These are phyloP conservation scores for Arremon brunneinucha DNA, from an alignment of 2,797 vertebrate genomes.

Conservation along the genomic window DNA sequence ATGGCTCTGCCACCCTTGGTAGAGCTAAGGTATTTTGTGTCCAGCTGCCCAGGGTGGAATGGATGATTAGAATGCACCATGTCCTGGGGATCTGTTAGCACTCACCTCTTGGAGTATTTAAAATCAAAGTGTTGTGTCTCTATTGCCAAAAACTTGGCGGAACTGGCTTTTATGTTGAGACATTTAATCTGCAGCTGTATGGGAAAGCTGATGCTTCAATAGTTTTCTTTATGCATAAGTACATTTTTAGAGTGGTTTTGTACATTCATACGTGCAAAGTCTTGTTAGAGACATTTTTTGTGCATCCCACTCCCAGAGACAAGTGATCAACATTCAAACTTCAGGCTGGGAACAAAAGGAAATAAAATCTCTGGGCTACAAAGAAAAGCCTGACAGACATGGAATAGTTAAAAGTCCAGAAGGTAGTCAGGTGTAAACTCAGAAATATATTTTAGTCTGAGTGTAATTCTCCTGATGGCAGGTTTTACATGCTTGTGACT, in stretches of 20 bases:
- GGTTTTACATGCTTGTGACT: not conserved
- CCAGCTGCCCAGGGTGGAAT: fast-evolving
- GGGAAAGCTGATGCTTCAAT: not conserved
- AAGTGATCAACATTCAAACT: not conserved
- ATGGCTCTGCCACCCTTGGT: fast-evolving
- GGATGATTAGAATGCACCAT: not conserved
- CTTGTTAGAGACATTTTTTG: not conserved
- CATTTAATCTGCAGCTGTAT: not conserved
- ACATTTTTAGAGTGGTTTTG: not conserved
- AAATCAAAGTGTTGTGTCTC: not conserved
- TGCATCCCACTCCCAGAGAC: not conserved
- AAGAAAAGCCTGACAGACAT: not conserved
- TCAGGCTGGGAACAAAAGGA: not conserved
- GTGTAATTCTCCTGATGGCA: not conserved
- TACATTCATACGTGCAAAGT: not conserved
- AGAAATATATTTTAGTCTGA: not conserved
- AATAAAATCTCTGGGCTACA: not conserved
- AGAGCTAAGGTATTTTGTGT: not conserved
- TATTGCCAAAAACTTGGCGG: not conserved
- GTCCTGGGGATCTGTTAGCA: not conserved
- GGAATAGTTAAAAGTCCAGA: not conserved
- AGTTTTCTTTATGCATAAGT: not conserved
- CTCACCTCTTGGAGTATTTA: not conserved
- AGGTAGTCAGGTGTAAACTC: not conserved
- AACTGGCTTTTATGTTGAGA: not conserved